Evolutionary conservation across 2,888 invertebrate species (phyloP), one percentile per base, ranked within the genome.

Genomic region (Blomia tropicalis): DNA sequence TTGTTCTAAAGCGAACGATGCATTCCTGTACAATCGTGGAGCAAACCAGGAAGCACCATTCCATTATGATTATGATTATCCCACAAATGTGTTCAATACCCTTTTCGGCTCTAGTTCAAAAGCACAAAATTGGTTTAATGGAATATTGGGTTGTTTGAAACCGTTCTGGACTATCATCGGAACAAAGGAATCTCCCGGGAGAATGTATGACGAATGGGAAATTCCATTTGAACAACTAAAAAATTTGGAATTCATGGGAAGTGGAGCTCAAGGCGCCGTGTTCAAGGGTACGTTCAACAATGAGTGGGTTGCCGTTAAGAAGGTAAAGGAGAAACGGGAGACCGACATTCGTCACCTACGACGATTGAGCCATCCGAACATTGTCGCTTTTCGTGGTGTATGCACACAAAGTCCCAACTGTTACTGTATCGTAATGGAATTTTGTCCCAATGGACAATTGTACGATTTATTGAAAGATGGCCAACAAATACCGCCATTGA

Each of bases 381-480:
- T 96, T 69, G 85, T 91, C 59, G 82, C 71, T 73, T 73, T 47
- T 76, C 85, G 85, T 73, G 98, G 96, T 58, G 87, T 96, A 4
- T 96, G 93, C 73, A 88, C 88, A 1, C 84, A 87, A 72, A 82
- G 87, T 4, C 91, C 92, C 0, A 59, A 56, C n/a, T 86, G 86
- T 70, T 92, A 84, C 72, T 91, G 91, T 73, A 87, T 99, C 68
- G 82, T 99, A 62, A 98, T 98, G 98, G 98, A 99, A 73, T 98
- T 82, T 75, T 98, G 98, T 73, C 88, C 91, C 2, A 86, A 87
- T 71, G 96, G 96, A 2, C 88, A 93, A 25, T 78, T 98, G 47
- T 95, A 88, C 74, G 87, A 92, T 73, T 82, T 92, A 71, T 79
- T 98, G 61, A 81, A 83, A 70, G 84, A 85, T 69, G 87, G 88